Conservation (phyloP, 2,888 invertebrate genomes). For the Drosophila parthenogenetica region DNA sequence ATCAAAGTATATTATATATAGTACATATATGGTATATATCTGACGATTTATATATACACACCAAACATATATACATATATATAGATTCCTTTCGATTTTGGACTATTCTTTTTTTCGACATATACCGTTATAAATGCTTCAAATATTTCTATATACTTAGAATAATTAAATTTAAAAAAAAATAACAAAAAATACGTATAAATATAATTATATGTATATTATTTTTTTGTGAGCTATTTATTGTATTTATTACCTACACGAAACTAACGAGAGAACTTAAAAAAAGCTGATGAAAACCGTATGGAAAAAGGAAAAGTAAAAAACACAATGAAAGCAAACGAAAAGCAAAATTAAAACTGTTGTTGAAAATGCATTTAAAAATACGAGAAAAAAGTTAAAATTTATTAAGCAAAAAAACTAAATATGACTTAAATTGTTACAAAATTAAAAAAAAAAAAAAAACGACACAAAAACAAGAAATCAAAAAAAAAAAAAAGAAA, state of each 20-base stretch:
- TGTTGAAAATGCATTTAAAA: conserved; percentile 72
- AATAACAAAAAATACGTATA: neutral
- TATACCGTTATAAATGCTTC: conserved; percentile 46
- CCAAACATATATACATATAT: conserved; percentile 4
- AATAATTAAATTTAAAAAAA: conserved; percentile 5
- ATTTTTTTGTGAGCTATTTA: conserved; percentile 55
- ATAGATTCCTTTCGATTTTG: conserved; percentile 48
- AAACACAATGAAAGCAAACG: conserved; percentile 30
- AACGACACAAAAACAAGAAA: conserved; percentile 35
- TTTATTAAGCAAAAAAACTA: conserved; percentile 42
- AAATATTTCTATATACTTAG: conserved; percentile 40
- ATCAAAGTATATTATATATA: conserved; percentile 17
- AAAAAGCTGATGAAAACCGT: conserved; percentile 9
- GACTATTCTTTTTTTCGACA: conserved; percentile 42
- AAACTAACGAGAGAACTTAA: conserved; percentile 34
- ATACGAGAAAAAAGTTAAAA: conserved; percentile 35
- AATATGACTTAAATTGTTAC: conserved; percentile 51
- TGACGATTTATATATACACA: conserved; percentile 33
- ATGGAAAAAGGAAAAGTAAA: neutral
- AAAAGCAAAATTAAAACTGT: conserved; percentile 53
- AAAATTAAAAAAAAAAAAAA: conserved; percentile 49
- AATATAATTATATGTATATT: conserved; percentile 21
- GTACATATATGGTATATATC: conserved; percentile 30
- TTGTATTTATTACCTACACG: conserved; percentile 52
- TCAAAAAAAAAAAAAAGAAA: conserved; percentile 30